A percentile compares a stretch with the other conserved stretches of the same genome.
Conservation (phyloP, 1,140 invertebrate species). For the Brachionus koreanus region DNA sequence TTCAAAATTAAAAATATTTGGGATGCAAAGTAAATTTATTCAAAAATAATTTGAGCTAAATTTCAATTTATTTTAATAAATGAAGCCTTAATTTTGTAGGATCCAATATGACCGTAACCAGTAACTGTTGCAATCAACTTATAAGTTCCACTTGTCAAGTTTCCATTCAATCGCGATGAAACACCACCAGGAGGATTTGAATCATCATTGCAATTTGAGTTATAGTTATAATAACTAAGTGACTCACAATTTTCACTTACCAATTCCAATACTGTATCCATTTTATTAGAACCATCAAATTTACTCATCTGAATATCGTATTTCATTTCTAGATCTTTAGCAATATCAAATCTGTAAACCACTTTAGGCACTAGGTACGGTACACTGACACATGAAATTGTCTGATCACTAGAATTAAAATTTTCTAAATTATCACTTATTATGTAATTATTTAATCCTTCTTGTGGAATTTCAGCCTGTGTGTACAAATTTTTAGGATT, state of each 20-base stretch:
- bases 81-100: not conserved
- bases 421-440: not conserved
- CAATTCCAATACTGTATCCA: not conserved
- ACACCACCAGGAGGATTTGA: not conserved
- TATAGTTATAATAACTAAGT: not conserved
- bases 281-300: conserved; percentile 4
- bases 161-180: not conserved
- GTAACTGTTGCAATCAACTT: not conserved
- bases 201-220: conserved; percentile 1
- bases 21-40: not conserved
- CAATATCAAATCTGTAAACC: not conserved
- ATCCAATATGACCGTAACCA: not conserved
- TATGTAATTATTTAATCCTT: not conserved
- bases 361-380: not conserved
- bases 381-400: not conserved
- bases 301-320: conserved; percentile 18
- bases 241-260: not conserved
- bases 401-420: not conserved
- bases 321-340: not conserved
- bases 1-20: not conserved
- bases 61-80: not conserved
- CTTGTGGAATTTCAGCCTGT: not conserved
- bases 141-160: not conserved
- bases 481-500: not conserved
- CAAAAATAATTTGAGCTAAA: not conserved